phyloP scores from a whole-genome alignment of 1,140 invertebrate species.

The Trachelipus rathkii region DNA sequence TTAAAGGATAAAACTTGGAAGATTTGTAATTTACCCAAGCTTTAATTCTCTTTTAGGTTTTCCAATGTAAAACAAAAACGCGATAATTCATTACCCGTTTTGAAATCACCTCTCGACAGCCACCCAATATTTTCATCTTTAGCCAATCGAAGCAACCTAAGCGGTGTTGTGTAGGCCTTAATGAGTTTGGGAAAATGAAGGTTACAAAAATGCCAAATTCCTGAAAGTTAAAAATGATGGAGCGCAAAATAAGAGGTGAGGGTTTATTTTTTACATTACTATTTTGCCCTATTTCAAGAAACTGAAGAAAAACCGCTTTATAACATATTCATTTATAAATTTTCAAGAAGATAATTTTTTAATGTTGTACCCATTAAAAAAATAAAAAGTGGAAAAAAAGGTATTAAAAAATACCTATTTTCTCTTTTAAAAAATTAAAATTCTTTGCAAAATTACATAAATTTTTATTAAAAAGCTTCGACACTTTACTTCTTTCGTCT shows the following conservation, averaged over 20 bases:
- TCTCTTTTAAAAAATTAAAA: too few species aligned
- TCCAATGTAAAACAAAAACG: too few species aligned
- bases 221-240: constrained; percentile 51
- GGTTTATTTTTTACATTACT: background rate
- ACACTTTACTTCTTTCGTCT: too few species aligned
- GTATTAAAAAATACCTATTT: too few species aligned
- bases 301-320: background rate
- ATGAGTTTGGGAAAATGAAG: constrained; percentile 61
- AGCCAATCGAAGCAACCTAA: constrained; percentile 92
- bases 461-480: too few species aligned
- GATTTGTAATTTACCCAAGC: constrained; percentile 82
- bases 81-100: constrained; percentile 77
- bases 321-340: background rate
- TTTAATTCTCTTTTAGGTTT: constrained; percentile 92
- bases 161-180: constrained; percentile 73
- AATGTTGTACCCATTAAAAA: background rate
- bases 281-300: background rate
- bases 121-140: constrained; percentile 91
- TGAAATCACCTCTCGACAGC: constrained; percentile 55
- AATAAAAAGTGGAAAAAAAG: background rate
- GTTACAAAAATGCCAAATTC: constrained; percentile 81
- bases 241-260: background rate
- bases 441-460: too few species aligned
- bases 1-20: too few species aligned
- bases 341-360: background rate